Conservation (phyloP, 2,888 invertebrate species). For the Hoplodrina blanda region DNA sequence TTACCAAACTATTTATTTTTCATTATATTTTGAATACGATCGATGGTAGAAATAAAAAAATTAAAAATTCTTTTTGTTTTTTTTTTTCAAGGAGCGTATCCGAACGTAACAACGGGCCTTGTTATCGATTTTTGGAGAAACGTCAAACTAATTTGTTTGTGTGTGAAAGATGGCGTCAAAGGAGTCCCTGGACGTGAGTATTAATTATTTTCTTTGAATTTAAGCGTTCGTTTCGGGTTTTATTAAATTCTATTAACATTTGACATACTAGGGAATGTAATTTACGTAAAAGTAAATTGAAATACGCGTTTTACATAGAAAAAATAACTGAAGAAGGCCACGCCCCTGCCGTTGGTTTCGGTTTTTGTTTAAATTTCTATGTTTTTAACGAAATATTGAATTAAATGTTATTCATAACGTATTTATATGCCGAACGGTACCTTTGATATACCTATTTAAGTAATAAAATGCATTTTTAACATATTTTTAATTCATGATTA, state of each 20-base stretch:
- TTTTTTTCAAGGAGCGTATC: slow-evolving; percentile 58
- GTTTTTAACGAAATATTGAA: slow-evolving; percentile 54
- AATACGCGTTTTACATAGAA: slow-evolving; percentile 12
- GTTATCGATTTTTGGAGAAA: slow-evolving; percentile 80
- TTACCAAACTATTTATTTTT: background rate
- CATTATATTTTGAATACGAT: too few species aligned
- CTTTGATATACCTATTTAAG: background rate
- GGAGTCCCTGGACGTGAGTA: slow-evolving; percentile 89
- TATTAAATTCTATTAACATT: slow-evolving; percentile 32
- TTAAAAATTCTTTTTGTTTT: background rate
- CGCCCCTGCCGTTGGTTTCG: slow-evolving; percentile 74
- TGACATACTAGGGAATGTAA: slow-evolving; percentile 33
- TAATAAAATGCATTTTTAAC: background rate
- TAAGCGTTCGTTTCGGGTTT: slow-evolving; percentile 15
- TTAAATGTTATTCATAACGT: slow-evolving; percentile 31
- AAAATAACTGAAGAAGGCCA: slow-evolving; percentile 71
- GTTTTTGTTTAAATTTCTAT: slow-evolving; percentile 56
- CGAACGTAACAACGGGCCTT: slow-evolving; percentile 69
- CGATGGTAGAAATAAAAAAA: background rate
- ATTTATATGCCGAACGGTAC: background rate
- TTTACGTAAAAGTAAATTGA: slow-evolving; percentile 7
- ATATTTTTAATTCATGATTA: slow-evolving; percentile 50
- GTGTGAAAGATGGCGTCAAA: slow-evolving; percentile 90
- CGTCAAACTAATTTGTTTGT: slow-evolving; percentile 84
- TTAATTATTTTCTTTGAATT: slow-evolving; percentile 67